Conservation (phyloP, 2,888 invertebrate genomes). For the Odontomyia ornata region DNA sequence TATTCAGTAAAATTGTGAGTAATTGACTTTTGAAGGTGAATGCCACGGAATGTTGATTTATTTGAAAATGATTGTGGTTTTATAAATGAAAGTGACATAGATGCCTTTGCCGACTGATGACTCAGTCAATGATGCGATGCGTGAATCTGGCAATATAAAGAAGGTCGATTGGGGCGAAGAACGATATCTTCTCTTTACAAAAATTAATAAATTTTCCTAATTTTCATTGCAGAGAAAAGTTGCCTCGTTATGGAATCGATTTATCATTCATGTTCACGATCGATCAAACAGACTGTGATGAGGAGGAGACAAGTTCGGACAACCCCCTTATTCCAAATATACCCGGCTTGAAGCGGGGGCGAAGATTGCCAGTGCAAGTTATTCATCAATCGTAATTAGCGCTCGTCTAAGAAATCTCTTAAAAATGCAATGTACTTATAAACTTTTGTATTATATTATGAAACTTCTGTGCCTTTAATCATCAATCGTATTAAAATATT, state of each 20-base stretch:
- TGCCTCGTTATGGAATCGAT: slow-evolving; percentile 80
- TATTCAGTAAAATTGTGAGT: background rate
- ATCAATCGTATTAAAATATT: no score
- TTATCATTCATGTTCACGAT: slow-evolving; percentile 85
- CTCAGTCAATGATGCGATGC: no score
- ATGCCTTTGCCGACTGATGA: background rate
- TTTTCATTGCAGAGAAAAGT: slow-evolving; percentile 58
- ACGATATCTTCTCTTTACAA: no score
- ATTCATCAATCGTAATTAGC: slow-evolving; percentile 4
- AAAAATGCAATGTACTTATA: no score
- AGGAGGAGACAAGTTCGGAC: slow-evolving; percentile 47
- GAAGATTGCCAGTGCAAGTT: slow-evolving; percentile 15
- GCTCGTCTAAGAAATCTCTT: background rate
- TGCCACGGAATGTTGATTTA: background rate
- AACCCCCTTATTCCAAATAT: slow-evolving; percentile 26
- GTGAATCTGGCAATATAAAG: no score
- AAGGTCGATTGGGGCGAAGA: no score
- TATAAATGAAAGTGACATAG: background rate
- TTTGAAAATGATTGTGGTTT: background rate
- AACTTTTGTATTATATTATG: no score
- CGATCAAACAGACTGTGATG: slow-evolving; percentile 70
- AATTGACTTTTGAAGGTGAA: background rate
- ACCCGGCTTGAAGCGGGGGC: slow-evolving; percentile 11
- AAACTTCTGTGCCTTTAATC: no score
- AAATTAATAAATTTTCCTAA: no score